Base-by-base conservation (phyloP, 2,888 invertebrate species). In the Cerceris ruficornis region DNA sequence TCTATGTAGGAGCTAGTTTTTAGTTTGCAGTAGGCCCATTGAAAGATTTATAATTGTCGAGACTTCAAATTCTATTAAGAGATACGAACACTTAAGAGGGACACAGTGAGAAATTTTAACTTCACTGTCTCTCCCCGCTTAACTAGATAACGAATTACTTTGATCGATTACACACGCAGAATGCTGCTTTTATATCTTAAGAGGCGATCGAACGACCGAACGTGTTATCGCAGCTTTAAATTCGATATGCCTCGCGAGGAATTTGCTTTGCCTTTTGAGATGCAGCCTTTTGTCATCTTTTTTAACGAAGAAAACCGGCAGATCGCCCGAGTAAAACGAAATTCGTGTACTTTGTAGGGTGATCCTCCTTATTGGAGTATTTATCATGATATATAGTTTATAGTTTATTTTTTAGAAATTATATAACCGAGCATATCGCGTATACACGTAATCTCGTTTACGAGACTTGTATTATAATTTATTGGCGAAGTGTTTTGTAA, bases 381-480 rank as follows among this genome's bases (percentile, higher is more conserved):
- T 77, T 69, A 70, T 62, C 74, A 72, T 58, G 69, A 69, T 28
- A 28, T 28, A 28, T 79, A 67, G 69, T 80, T 73, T 69, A 77
- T 54, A 69, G 57, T 73, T 84, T 84, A 82, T 82, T 83, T 84
- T 79, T 66, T 81, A 76, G 69, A 81, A 49, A 81, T 66, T 70
- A 66, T 78, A 74, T 74, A 77, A 59, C 54, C 69, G 74, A 60
- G 68, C 62, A 81, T 79, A 83, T 81, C 75, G 74, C 75, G 75
- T 77, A 72, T 69, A 73, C 75, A 73, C 74, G 50, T 54, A 73
- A 71, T 61, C 64, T 81, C 78, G 69, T 78, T 76, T 71, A 77
- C 57, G 72, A 68, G 64, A 75, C 68, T 67, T 85, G 85, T 86
- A 81, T 83, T 86, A 87, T 86, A 82, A 87, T 78, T 88, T 79